Evolutionary conservation across 2,113 vertebrate species (phyloP), one percentile per base, ranked within the genome.

Genomic region (Eupsittula cactorum): DNA sequence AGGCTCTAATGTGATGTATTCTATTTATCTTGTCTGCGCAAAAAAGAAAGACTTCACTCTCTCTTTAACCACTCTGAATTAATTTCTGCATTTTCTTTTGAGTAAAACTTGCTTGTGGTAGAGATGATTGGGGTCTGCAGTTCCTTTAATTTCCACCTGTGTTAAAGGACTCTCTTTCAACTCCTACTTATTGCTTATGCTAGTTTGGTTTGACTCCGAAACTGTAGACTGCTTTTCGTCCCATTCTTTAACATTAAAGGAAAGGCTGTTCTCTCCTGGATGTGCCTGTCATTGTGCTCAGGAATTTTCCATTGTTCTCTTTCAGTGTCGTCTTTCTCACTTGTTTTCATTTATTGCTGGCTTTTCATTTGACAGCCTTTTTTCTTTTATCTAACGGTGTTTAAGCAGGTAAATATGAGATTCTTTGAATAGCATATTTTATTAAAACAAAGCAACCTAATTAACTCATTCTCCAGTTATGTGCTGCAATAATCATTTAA

Each of bases 401-500:
- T 93, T 86, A 68, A 82, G 65, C 62, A 91, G 52, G 62, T 87
- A 91, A 91, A 85, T 69, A 82, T 0, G 3, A 82, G 33, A 62
- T 29, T 57, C 46, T 79, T 87, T 92, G 52, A 91, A 76, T 35
- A 85, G 50, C 44, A 37, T 79, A 82, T 82, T 95, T 92, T 87
- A 79, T 76, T 95, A 65, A 86, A 91, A 95, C 35, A 87, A 52
- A 78, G 25, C 52, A 84, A 68, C 42, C 24, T 89, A 92, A 93
- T 91, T 93, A 93, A 86, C 42, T 91, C 55, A 46, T 95, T 13
- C 23, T 75, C 16, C 41, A 90, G 42, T 88, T 84, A 59, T 37
- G 27, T 90, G 59, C 69, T 91, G 39, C 29, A 42, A 28, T 86
- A 95, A 88, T 92, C 77, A 70, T 84, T 90, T 90, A 93, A 92